Conservation (phyloP, 2,888 invertebrate species). For the Machimus atricapillus region DNA sequence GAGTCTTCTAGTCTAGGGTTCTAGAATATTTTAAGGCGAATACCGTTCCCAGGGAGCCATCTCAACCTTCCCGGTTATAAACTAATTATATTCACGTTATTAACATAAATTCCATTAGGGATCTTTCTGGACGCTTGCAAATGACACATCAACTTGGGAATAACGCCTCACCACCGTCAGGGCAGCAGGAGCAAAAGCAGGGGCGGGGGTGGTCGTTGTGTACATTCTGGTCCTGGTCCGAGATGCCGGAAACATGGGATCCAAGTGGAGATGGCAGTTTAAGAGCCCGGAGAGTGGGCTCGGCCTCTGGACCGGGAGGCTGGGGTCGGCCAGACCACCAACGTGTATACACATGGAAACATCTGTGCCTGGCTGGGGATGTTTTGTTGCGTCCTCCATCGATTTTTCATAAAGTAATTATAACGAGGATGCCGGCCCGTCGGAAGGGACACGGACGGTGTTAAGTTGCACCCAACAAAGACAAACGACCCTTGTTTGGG, state of each 20-base stretch:
- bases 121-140: slow-evolving; percentile 48
- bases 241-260: slow-evolving; percentile 7
- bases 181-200: not conserved
- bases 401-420: slow-evolving; percentile 47
- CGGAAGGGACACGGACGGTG: not conserved
- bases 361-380: slow-evolving; percentile 19
- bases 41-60: not conserved
- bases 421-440: slow-evolving; percentile 17
- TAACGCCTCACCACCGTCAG: not conserved
- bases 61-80: slow-evolving; percentile 28
- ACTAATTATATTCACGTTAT: slow-evolving; percentile 52
- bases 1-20: not conserved
- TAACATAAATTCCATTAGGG: slow-evolving; percentile 52
- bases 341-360: slow-evolving; percentile 16
- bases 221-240: not conserved
- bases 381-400: slow-evolving; percentile 41
- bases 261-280: slow-evolving; percentile 26
- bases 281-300: not conserved
- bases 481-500: not conserved
- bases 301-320: not conserved
- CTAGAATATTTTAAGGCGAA: not conserved
- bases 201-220: not conserved
- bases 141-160: slow-evolving; percentile 47
- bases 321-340: not conserved
- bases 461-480: not conserved